Evolutionary conservation across 2,797 vertebrate genomes (phyloP).

Genomic region (Protonibea diacanthus): DNA sequence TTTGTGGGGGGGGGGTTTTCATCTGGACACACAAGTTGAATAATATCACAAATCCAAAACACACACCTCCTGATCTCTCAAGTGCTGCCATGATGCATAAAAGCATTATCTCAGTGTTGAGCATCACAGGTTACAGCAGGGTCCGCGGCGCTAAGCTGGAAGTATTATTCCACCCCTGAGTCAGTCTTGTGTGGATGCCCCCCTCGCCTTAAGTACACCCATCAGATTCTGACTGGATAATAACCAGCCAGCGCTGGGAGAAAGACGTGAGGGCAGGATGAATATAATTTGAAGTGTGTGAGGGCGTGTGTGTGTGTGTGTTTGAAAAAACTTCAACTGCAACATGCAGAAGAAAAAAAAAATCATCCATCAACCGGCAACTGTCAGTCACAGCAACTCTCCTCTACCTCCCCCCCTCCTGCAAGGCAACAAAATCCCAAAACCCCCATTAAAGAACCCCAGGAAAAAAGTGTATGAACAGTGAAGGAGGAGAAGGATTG

Average conservation of each 20-base stretch:
- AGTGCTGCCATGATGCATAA: neutral
- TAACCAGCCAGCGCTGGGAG: constrained; percentile 65
- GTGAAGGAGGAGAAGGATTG: constrained; percentile 56
- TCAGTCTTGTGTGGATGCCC: constrained; percentile 42
- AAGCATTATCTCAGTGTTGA: constrained; percentile 11
- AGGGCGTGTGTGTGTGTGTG: constrained; percentile 37
- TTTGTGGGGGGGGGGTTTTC: no score
- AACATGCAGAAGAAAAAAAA: constrained; percentile 30
- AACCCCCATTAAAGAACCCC: constrained; percentile 34
- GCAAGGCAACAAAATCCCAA: constrained; percentile 36
- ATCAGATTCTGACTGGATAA: constrained; percentile 70
- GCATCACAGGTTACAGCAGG: constrained; percentile 20
- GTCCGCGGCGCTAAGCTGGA: constrained; percentile 3
- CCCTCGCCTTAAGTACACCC: constrained; percentile 53
- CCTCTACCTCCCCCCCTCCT: neutral
- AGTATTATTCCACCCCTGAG: constrained; percentile 42
- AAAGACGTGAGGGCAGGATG: constrained; percentile 70
- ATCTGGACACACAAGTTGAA: neutral
- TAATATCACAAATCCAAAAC: neutral
- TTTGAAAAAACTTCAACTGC: constrained; percentile 20
- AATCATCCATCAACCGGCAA: constrained; percentile 52
- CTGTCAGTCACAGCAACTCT: constrained; percentile 66
- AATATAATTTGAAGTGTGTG: constrained; percentile 48
- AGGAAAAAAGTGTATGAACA: constrained; percentile 31
- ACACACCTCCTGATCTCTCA: neutral